Evolutionary conservation across 2,797 vertebrate species (phyloP), one percentile per base, ranked within the genome.

Genomic region (Kryptolebias ocellatus): DNA sequence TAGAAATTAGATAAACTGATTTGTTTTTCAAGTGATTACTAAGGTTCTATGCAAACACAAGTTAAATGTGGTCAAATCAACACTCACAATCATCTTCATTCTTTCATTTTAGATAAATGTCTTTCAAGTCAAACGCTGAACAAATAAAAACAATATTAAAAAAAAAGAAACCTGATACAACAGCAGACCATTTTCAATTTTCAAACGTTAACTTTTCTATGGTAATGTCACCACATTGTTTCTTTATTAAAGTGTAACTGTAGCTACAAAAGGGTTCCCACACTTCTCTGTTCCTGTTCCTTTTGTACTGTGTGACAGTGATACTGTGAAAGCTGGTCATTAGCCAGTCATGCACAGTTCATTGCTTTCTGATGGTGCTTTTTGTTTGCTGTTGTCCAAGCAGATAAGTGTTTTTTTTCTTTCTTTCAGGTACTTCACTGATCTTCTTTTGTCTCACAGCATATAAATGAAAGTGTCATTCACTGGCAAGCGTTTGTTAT

Each of bases 341-440:
- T 80, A 81, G 55, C 20, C 58, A 58, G 39, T 59, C 53, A 14
- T 70, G 67, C 67, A 76, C 42, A 47, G 64, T 56, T 67, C 72
- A 71, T 75, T 74, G 72, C 68, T 42, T 53, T 50, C 61, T 57
- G 54, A 64, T 62, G 44, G 42, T 12, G 55, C 60, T 58, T 76
- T 79, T 73, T 70, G 64, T 86, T 76, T 76, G 53, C 18, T 44
- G 16, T 60, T 64, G 66, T 78, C 68, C 70, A 64, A 72, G 58
- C 67, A 67, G 67, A 64, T 58, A 31, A 46, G 37, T 53, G 42
- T 56, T 64, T 76, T 63, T 47, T 34, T 34, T n/a, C n/a, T 34
- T 34, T 34, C 31, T 37, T 39, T 39, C 37, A 58, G 45, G 49
- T 61, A 49, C 60, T 3, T n/a, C 45, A 54, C 52, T 75, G 18